Base-by-base conservation (phyloP, 2,113 vertebrate genomes). In the Forbesichthys papilliferus region DNA sequence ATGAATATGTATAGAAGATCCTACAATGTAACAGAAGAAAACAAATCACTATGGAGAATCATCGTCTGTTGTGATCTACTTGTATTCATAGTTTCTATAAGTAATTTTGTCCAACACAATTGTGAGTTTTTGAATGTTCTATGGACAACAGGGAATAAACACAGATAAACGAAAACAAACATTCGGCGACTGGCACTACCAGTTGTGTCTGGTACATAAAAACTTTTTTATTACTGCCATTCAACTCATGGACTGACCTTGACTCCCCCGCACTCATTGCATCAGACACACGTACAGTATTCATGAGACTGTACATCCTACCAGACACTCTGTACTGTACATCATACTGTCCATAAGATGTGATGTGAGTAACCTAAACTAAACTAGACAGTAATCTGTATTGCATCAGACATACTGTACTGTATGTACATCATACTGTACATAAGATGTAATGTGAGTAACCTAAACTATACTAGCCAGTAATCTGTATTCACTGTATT, bases 181-280 rank as follows among this genome's bases (percentile, higher is more conserved):
- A 84, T 62, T 72, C 0, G 47, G 82, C 83, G 75, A 74, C 86
- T 85, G 79, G 80, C 65, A 75, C 80, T 89, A 80, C 78, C 87
- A 84, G 68, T 78, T 68, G 71, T 79, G 81, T 87, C 79, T 80
- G 75, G 66, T 51, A 56, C 71, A 49, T 48, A 62, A 89, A 80
- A 86, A 86, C 81, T 58, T 81, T 63, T 90, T 87, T 87, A 91
- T 86, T 89, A 80, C 74, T 11, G 69, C 77, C 68, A 68, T 87
- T 84, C 60, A 74, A 66, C 71, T 64, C 20, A 51, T 69, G 61
- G 42, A 59, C 71, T 84, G 87, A 78, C 88, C 89, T 91, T 91
- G 88, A 90, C 79, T 79, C 72, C 3, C 10, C 51, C n/a, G 58
- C n/a, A 55, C 46, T 65, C 47, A 49, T 57, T 14, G 48, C 46